These are phyloP conservation scores for Macroteleia sp. DNA, from an alignment of 2,888 invertebrate species.

Conservation along the genomic window DNA sequence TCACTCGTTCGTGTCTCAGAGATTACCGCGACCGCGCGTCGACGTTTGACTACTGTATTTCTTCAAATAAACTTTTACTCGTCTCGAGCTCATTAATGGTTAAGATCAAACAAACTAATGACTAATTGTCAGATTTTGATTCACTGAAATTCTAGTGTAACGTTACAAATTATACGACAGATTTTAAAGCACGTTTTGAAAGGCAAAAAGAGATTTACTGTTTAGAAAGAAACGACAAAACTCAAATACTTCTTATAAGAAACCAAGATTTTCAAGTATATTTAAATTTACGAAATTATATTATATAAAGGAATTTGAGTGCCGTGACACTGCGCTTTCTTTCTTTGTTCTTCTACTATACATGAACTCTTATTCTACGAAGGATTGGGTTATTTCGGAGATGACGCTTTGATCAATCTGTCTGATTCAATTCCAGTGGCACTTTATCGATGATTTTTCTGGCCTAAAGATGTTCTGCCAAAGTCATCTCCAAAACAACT, in stretches of 20 bases:
- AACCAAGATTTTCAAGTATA: slow-evolving; percentile 40
- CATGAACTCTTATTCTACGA: slow-evolving; percentile 24
- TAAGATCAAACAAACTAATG: slow-evolving; percentile 68
- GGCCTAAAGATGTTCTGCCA: slow-evolving; percentile 28
- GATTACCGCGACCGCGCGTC: slow-evolving; percentile 17
- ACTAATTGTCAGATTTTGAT: slow-evolving; percentile 51
- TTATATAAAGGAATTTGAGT: slow-evolving; percentile 66
- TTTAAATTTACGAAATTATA: slow-evolving; percentile 63
- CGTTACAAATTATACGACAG: slow-evolving; percentile 30
- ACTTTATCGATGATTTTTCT: too few species aligned
- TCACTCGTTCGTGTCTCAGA: slow-evolving; percentile 30
- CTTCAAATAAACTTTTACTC: slow-evolving; percentile 74
- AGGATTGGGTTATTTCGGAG: background rate
- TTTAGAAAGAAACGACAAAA: slow-evolving; percentile 26
- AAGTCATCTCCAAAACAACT: slow-evolving; percentile 10
- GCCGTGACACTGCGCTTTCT: slow-evolving; percentile 57
- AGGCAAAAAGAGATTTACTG: too few species aligned
- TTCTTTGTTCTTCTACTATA: slow-evolving; percentile 33
- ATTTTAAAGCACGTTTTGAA: too few species aligned
- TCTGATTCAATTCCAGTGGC: background rate
- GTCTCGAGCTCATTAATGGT: slow-evolving; percentile 80
- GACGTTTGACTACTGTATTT: slow-evolving; percentile 37
- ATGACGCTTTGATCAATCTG: slow-evolving; percentile 6
- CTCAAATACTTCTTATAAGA: slow-evolving; percentile 47
- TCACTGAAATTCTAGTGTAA: slow-evolving; percentile 38